phyloP scores from a whole-genome alignment of 2,888 invertebrate species.

The Rhagium mordax region DNA sequence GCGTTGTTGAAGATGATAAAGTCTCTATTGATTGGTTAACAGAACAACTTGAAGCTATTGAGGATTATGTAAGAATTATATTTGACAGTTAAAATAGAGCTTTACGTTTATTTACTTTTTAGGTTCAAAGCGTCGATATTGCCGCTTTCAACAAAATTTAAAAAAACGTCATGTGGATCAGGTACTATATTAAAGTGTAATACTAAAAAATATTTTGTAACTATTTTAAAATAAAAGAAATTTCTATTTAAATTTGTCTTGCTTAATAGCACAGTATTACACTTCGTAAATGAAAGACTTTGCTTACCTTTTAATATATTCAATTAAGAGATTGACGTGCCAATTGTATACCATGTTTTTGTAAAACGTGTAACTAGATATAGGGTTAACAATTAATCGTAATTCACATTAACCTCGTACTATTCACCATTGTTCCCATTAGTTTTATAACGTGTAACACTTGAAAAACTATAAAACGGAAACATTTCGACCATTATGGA shows the following conservation, averaged over 20 bases:
- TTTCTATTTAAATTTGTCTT: neutral
- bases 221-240: neutral
- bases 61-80: conserved; percentile 80
- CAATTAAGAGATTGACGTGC: too few relatives aligned
- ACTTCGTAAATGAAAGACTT: too few relatives aligned
- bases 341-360: too few relatives aligned
- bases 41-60: conserved; percentile 87
- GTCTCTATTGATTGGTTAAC: conserved; percentile 90
- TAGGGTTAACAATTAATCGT: too few relatives aligned
- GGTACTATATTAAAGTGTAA: neutral
- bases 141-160: conserved; percentile 96
- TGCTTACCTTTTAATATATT: too few relatives aligned
- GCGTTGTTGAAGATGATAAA: conserved; percentile 97
- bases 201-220: neutral
- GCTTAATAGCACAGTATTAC: too few relatives aligned
- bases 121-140: conserved; percentile 93
- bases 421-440: too few relatives aligned
- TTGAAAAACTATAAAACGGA: too few relatives aligned
- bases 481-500: too few relatives aligned
- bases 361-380: too few relatives aligned
- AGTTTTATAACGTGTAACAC: too few relatives aligned
- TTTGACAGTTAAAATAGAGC: neutral
- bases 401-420: too few relatives aligned
- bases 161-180: conserved; percentile 24
- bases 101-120: conserved; percentile 60